A percentile compares a stretch with the other conserved stretches of the same genome.
phyloP scores from a whole-genome alignment of 2,888 invertebrate genomes.

The Dolichomitus sp. region DNA sequence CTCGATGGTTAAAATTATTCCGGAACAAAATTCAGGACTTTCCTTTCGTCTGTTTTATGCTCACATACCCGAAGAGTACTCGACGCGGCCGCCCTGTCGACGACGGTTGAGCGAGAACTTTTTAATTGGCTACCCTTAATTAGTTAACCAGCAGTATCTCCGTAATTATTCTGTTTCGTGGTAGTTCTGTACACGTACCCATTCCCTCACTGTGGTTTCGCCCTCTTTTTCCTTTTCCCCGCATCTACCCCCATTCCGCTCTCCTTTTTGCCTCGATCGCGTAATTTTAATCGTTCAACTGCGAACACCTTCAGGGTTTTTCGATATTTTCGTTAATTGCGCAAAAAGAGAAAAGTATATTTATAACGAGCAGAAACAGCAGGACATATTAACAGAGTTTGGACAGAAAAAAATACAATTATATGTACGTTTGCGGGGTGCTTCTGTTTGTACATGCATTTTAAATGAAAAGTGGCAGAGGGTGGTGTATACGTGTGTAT shows the following conservation, averaged over 20 bases:
- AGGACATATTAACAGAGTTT: not conserved
- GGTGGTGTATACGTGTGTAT: not conserved
- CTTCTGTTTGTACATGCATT: slow-evolving; percentile 31
- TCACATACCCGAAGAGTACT: slow-evolving; percentile 52
- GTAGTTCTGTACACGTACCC: slow-evolving; percentile 72
- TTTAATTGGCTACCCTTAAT: slow-evolving; percentile 86
- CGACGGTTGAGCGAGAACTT: slow-evolving; percentile 82
- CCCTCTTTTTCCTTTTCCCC: slow-evolving; percentile 60
- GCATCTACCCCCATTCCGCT: slow-evolving; percentile 77
- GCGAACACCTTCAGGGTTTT: slow-evolving; percentile 14
- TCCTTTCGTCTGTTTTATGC: slow-evolving; percentile 29
- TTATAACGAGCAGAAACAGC: not conserved
- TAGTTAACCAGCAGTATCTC: slow-evolving; percentile 84
- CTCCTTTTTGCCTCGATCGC: slow-evolving; percentile 55
- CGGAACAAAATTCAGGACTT: slow-evolving; percentile 54
- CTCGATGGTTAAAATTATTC: slow-evolving; percentile 55
- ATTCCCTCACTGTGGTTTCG: slow-evolving; percentile 27
- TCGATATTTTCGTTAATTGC: slow-evolving; percentile 9
- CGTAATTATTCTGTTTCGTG: slow-evolving; percentile 85
- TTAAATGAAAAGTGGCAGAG: slow-evolving; percentile 24
- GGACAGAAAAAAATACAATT: slow-evolving; percentile 14
- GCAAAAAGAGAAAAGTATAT: slow-evolving; percentile 1
- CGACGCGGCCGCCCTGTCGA: slow-evolving; percentile 59
- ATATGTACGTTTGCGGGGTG: not conserved
- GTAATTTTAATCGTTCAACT: slow-evolving; percentile 44